phyloP scores from a whole-genome alignment of 2,797 vertebrate species.

The Macropodus opercularis region DNA sequence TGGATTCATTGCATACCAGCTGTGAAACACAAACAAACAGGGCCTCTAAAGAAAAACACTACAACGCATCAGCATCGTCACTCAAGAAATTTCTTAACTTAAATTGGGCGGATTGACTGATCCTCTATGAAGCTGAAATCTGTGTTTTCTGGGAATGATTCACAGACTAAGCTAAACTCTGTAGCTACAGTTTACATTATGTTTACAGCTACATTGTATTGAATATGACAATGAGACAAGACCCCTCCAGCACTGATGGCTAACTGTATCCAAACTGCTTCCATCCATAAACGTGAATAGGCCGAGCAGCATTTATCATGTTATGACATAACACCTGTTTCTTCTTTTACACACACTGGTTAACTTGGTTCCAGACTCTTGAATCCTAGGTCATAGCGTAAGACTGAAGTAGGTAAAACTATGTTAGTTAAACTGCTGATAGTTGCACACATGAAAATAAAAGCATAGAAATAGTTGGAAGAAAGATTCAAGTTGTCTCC shows the following conservation, averaged over 20 bases:
- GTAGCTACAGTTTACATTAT: too few species aligned
- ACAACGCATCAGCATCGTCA: too few species aligned
- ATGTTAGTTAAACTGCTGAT: too few species aligned
- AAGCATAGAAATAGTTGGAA: too few species aligned
- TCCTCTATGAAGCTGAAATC: background rate
- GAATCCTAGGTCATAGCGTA: background rate
- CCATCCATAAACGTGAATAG: background rate
- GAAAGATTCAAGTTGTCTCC: too few species aligned
- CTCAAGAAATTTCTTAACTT: too few species aligned
- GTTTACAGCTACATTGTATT: too few species aligned
- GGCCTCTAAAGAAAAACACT: background rate
- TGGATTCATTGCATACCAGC: background rate
- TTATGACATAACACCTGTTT: conserved; percentile 6
- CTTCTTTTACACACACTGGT: background rate
- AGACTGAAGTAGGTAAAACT: background rate
- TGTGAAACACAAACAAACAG: too few species aligned
- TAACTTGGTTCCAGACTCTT: background rate
- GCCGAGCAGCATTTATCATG: background rate
- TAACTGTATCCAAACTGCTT: too few species aligned
- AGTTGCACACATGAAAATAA: too few species aligned
- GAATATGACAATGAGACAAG: background rate
- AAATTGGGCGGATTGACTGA: background rate
- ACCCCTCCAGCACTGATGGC: too few species aligned
- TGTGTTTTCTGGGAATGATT: background rate
- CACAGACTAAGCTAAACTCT: too few species aligned